Percentiles rank a stretch among this genome's conserved stretches.
Evolutionary conservation across 2,797 vertebrate species (phyloP).

Genomic region (Ctenopoma multispine): DNA sequence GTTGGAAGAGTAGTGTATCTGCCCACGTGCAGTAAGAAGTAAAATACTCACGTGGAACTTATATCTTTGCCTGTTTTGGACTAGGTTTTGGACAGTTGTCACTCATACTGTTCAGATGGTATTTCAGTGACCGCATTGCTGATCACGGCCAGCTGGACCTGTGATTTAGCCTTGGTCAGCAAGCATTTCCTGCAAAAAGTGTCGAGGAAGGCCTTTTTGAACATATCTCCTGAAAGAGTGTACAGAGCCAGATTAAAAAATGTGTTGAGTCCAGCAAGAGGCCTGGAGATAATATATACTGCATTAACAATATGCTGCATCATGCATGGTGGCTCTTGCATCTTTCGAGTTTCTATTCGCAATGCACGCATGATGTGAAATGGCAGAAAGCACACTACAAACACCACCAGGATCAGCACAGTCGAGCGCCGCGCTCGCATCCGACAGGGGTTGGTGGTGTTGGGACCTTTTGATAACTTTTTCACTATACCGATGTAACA

Average conservation of each 20-base stretch:
- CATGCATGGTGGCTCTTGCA: not conserved
- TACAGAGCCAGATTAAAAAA: conserved; percentile 78
- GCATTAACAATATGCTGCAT: conserved; percentile 27
- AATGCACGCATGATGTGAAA: conserved; percentile 69
- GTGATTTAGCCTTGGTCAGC: conserved; percentile 27
- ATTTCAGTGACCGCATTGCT: not conserved
- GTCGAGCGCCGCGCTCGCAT: conserved; percentile 54
- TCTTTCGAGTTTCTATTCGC: conserved; percentile 55
- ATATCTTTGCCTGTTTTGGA: too few relatives aligned
- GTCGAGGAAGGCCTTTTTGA: conserved; percentile 65
- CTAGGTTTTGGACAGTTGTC: not conserved
- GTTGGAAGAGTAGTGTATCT: too few relatives aligned
- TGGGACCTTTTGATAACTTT: conserved; percentile 56
- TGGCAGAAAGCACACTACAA: conserved; percentile 74
- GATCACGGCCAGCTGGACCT: conserved; percentile 26
- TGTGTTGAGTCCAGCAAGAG: conserved; percentile 76
- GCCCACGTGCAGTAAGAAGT: too few relatives aligned
- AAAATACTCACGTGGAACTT: too few relatives aligned
- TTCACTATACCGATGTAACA: conserved; percentile 69
- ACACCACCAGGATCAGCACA: conserved; percentile 72
- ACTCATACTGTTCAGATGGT: conserved; percentile 9
- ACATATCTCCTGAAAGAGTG: conserved; percentile 72
- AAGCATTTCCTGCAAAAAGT: conserved; percentile 21
- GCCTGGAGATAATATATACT: conserved; percentile 75
- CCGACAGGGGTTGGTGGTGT: conserved; percentile 12